Conservation (phyloP, 2,113 vertebrate species). For the Struthio camelus region DNA sequence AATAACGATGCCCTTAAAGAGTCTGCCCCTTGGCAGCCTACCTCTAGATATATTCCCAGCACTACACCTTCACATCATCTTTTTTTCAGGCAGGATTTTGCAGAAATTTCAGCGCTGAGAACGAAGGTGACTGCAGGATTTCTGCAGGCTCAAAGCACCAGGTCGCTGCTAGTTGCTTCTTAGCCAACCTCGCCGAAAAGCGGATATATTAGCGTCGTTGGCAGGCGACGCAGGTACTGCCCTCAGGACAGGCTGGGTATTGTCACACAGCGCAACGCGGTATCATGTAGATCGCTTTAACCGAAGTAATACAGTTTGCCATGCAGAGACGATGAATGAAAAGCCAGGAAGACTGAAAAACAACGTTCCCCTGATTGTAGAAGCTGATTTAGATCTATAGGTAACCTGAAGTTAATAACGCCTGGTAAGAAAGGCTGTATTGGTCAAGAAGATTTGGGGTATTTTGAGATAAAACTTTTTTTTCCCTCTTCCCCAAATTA, state of each 20-base stretch:
- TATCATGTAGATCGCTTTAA: background rate
- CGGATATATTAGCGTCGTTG: background rate
- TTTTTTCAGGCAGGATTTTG: background rate
- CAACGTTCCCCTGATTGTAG: background rate
- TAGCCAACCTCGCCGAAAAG: background rate
- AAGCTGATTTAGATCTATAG: background rate
- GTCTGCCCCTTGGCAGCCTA: background rate
- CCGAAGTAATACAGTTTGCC: background rate
- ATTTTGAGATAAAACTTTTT: background rate
- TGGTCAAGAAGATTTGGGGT: background rate
- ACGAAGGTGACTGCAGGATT: background rate
- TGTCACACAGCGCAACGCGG: rapidly evolving
- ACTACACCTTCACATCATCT: background rate
- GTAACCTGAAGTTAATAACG: background rate
- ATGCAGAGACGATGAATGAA: background rate
- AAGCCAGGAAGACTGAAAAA: background rate
- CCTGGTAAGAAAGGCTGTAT: background rate
- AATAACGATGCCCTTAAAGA: background rate
- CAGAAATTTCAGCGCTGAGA: background rate
- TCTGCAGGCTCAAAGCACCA: background rate
- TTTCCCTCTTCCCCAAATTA: background rate
- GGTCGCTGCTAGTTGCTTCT: background rate
- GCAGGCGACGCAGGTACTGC: background rate
- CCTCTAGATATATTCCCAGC: background rate
- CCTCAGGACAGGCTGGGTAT: background rate